phyloP scores from a whole-genome alignment of 2,888 invertebrate species.

The Drosophila hamatofila region DNA sequence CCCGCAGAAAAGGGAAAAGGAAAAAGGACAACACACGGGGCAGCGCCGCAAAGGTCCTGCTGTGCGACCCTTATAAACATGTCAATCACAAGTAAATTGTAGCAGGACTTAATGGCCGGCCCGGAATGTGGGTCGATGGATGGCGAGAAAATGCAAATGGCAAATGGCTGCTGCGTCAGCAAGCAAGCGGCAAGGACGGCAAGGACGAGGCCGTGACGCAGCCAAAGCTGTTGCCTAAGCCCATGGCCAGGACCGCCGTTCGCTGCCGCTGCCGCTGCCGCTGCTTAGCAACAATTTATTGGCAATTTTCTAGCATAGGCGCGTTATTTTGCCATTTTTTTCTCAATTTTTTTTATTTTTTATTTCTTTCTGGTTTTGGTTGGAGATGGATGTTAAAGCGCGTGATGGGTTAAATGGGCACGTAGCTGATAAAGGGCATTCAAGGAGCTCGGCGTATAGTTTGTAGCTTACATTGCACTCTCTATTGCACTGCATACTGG shows the following conservation, averaged over 20 bases:
- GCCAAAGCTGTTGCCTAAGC: slow-evolving; percentile 17
- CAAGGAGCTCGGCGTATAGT: slow-evolving; percentile 38
- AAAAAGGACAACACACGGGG: slow-evolving; percentile 28
- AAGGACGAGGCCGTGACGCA: slow-evolving; percentile 34
- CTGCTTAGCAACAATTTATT: slow-evolving; percentile 75
- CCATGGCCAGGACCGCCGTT: slow-evolving; percentile 4
- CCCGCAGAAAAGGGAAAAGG: slow-evolving; percentile 34
- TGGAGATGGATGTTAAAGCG: slow-evolving; percentile 57
- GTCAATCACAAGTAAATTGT: slow-evolving; percentile 81
- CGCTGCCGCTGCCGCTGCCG: slow-evolving; percentile 41
- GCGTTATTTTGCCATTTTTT: slow-evolving; percentile 44
- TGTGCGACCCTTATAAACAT: slow-evolving; percentile 79
- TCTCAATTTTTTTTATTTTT: background rate
- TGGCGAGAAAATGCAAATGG: slow-evolving; percentile 67
- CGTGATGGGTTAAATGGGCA: slow-evolving; percentile 64
- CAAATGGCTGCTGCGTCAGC: slow-evolving; percentile 60
- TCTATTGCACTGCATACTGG: slow-evolving; percentile 57
- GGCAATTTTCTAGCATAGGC: slow-evolving; percentile 58
- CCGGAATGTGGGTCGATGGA: slow-evolving; percentile 54
- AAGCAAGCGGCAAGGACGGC: slow-evolving; percentile 22
- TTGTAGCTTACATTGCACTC: slow-evolving; percentile 38
- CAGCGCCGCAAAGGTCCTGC: slow-evolving; percentile 31
- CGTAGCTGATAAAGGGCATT: slow-evolving; percentile 61
- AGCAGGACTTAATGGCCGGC: slow-evolving; percentile 72
- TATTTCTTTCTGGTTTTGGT: slow-evolving; percentile 3